phyloP scores from a whole-genome alignment of 2,113 vertebrate genomes.

The Willisornis vidua region DNA sequence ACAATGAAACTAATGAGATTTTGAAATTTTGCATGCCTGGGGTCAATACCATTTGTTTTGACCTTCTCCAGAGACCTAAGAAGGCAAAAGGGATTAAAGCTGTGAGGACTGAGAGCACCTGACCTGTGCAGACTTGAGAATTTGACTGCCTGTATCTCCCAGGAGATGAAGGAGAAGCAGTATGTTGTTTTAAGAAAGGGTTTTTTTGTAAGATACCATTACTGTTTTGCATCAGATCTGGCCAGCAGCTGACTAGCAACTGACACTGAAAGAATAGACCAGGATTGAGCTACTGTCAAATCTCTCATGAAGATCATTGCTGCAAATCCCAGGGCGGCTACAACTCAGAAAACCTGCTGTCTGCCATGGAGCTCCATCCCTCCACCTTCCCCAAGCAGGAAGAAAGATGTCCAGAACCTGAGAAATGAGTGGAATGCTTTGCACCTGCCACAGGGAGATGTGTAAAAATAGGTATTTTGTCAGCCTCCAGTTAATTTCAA shows the following conservation, averaged over 20 bases:
- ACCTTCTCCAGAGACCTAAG: neutral
- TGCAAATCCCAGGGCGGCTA: neutral
- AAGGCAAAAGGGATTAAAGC: neutral
- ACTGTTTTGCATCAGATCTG: neutral
- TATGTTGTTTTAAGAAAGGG: neutral
- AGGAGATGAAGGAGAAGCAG: neutral
- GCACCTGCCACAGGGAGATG: neutral
- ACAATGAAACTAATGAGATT: constrained; percentile 4
- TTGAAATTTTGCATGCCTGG: neutral
- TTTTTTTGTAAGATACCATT: neutral
- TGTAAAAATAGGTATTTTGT: neutral
- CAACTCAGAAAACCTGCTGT: neutral
- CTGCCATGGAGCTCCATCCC: neutral
- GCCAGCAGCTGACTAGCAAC: neutral
- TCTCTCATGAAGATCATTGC: neutral
- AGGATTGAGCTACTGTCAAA: neutral
- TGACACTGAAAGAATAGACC: neutral
- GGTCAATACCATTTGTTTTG: neutral
- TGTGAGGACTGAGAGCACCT: neutral
- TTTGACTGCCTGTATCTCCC: neutral
- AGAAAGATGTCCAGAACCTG: neutral
- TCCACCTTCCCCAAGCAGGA: neutral
- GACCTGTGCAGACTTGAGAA: neutral
- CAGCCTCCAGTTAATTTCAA: neutral
- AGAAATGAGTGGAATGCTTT: neutral